A percentile compares a stretch with the other conserved stretches of the same genome.
These are phyloP conservation scores for Lamproptera curius DNA, from an alignment of 2,888 invertebrate species.

Conservation along the genomic window DNA sequence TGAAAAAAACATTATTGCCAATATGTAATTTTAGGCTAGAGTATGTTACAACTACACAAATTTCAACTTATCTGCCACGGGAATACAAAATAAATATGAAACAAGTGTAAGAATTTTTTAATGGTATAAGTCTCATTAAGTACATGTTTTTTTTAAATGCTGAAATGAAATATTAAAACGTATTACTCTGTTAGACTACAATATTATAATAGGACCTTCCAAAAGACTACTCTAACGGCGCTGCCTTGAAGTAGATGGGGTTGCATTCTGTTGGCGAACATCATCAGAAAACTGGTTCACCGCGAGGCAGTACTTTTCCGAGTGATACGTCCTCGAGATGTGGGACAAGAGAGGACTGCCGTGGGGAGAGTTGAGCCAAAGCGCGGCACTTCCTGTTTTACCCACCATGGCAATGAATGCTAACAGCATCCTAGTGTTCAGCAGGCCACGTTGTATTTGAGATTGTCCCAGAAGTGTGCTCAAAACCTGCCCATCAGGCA, in stretches of 20 bases:
- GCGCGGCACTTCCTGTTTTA: constrained; percentile 58
- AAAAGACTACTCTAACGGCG: constrained; percentile 32
- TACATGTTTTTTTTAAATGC: too few relatives aligned
- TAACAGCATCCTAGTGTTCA: constrained; percentile 66
- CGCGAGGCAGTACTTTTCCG: constrained; percentile 69
- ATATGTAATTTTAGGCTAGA: too few relatives aligned
- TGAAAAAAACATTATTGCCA: too few relatives aligned
- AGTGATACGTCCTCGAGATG: constrained; percentile 68
- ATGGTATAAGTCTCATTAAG: too few relatives aligned
- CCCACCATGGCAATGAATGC: constrained; percentile 72
- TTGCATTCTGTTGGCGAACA: constrained; percentile 28
- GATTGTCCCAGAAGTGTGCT: constrained; percentile 63
- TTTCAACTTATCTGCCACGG: too few relatives aligned
- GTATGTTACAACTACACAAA: too few relatives aligned
- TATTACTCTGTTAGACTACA: too few relatives aligned
- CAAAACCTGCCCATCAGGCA: constrained; percentile 60
- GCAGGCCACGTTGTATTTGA: constrained; percentile 61
- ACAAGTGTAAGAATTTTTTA: too few relatives aligned
- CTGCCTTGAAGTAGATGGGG: constrained; percentile 57
- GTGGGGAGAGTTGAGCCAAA: constrained; percentile 69
- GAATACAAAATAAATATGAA: too few relatives aligned
- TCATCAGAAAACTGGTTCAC: constrained; percentile 69
- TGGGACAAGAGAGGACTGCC: constrained; percentile 66
- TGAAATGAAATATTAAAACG: too few relatives aligned
- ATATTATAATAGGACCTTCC: too few relatives aligned